Base-by-base conservation (phyloP, 2,888 invertebrate species). In the Copidosoma aretas region DNA sequence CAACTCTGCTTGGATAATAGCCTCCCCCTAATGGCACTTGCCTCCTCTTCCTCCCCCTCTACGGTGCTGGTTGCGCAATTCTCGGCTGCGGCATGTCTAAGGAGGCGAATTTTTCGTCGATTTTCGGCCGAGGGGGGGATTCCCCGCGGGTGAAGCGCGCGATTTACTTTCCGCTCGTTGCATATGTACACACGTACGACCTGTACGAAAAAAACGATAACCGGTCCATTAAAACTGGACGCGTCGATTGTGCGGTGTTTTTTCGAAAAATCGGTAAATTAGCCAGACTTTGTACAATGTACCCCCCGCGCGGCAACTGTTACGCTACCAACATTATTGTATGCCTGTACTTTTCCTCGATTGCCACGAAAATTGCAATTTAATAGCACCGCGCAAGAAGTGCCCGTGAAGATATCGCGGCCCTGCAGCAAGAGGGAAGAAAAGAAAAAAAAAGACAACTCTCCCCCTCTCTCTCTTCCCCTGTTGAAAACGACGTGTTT, bases 401-500 rank as follows among this genome's bases (percentile, higher is more conserved):
- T 41, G 8, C 43, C 4, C 32, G 32, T 3, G 32, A 32, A 32
- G 32, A 32, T 32, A 32, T 5, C 32, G 32, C 32, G 8, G 32
- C 8, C 32, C 32, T n/a, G n/a, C n/a, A n/a, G n/a, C n/a, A n/a
- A 41, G 14, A 41, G 10, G 41, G 41, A 10, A 10, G 41, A 41
- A 10, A 41, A 14, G 41, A 41, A 14, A 10, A 41, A 10, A 41
- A 41, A 14, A 41, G 41, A 14, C 41, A n/a, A n/a, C n/a, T n/a
- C n/a, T n/a, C n/a, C n/a, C n/a, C n/a, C n/a, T n/a, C 41, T 41
- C 41, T 14, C 41, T 14, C 41, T 41, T 8, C 41, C 41, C 41
- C 41, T 41, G 41, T 25, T n/a, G 10, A 14, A 22, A 24, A 51
- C 52, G 61, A 61, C 39, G 61, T 53, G 61, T 61, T 63, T 63